Percentiles rank a stretch among this genome's conserved stretches.
Conservation (phyloP, 2,888 invertebrate species). For the Alloscopus bannaensis region DNA sequence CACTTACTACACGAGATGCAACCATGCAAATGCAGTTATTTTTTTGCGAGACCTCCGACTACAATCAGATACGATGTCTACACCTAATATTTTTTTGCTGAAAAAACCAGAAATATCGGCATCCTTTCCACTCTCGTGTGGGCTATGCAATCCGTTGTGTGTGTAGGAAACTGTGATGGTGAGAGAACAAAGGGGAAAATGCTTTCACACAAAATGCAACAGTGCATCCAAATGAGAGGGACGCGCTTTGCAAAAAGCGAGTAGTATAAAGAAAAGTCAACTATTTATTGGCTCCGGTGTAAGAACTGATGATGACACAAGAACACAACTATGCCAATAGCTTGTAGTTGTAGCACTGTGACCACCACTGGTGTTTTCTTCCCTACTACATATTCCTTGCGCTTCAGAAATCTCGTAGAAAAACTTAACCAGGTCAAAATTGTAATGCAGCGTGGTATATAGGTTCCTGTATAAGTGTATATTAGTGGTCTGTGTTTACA, state of each 20-base stretch:
- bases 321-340: not conserved
- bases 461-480: not conserved
- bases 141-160: too few species aligned
- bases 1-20: not conserved
- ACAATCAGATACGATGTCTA: conserved; percentile 27
- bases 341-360: conserved; percentile 1
- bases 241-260: not conserved
- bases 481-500: conserved; percentile 2
- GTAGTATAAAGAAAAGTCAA: conserved; percentile 2
- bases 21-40: conserved; percentile 7
- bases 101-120: conserved; percentile 48
- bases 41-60: not conserved
- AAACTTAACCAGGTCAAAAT: conserved; percentile 56
- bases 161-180: not conserved
- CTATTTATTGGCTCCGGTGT: not conserved
- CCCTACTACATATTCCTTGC: conserved; percentile 1
- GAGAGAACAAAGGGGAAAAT: conserved; percentile 5
- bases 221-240: not conserved
- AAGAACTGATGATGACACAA: conserved; percentile 19
- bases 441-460: conserved; percentile 4
- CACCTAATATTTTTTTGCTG: conserved; percentile 25
- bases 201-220: not conserved
- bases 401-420: conserved; percentile 25
- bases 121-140: too few species aligned
- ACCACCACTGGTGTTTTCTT: conserved; percentile 28